phyloP scores from a whole-genome alignment of 2,888 invertebrate species.

The Lamellibrachia satsuma region DNA sequence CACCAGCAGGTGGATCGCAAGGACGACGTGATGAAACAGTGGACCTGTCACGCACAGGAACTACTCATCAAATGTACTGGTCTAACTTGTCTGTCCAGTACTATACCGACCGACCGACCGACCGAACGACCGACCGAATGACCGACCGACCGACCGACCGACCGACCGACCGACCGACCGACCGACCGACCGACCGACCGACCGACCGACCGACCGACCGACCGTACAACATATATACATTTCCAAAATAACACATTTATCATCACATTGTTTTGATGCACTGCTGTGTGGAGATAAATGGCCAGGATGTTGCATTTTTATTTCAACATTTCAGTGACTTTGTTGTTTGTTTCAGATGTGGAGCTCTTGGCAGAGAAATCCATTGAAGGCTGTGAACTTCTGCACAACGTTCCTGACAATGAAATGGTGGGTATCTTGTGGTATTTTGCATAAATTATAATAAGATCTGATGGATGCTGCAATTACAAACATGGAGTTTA shows the following conservation, averaged over 20 bases:
- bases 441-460: not conserved
- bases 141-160: no score
- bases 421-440: slow-evolving; percentile 42
- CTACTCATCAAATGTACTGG: slow-evolving; percentile 38
- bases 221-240: no score
- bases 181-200: no score
- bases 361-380: slow-evolving; percentile 49
- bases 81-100: not conserved
- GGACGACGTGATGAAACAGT: not conserved
- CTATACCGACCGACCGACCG: not conserved
- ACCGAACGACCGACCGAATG: no score
- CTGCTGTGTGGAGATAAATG: not conserved
- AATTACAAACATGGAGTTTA: not conserved
- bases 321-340: not conserved
- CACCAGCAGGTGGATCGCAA: slow-evolving; percentile 51
- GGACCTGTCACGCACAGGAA: slow-evolving; percentile 33
- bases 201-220: no score
- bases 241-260: no score
- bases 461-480: not conserved
- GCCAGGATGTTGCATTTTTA: not conserved
- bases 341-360: slow-evolving; percentile 45
- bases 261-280: no score
- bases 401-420: slow-evolving; percentile 44
- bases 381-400: slow-evolving; percentile 47
- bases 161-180: no score